phyloP scores from a whole-genome alignment of 2,888 invertebrate species.

The Diaperis boleti region DNA sequence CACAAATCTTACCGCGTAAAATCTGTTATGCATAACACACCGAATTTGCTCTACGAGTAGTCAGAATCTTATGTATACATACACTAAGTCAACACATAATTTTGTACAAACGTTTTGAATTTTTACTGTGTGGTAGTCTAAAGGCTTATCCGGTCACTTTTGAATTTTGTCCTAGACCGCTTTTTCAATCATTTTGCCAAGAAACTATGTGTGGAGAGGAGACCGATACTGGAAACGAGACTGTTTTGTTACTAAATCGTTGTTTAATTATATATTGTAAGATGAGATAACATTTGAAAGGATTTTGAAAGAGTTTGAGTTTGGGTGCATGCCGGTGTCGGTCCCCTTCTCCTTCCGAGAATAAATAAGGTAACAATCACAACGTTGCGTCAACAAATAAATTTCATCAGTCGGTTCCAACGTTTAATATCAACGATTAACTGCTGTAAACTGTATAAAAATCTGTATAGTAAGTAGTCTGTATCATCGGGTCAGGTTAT shows the following conservation, averaged over 20 bases:
- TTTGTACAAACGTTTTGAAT: slow-evolving; percentile 54
- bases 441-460: slow-evolving; percentile 48
- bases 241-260: too few relatives aligned
- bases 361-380: slow-evolving; percentile 35
- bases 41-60: slow-evolving; percentile 50
- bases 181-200: slow-evolving; percentile 61
- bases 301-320: too few relatives aligned
- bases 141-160: slow-evolving; percentile 50
- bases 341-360: slow-evolving; percentile 9
- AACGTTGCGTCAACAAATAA: slow-evolving; percentile 46
- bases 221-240: too few relatives aligned
- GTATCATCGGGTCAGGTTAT: slow-evolving; percentile 47
- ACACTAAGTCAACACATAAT: slow-evolving; percentile 56
- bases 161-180: slow-evolving; percentile 55
- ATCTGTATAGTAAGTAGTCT: slow-evolving; percentile 45
- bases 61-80: slow-evolving; percentile 46
- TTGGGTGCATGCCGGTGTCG: neutral
- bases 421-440: slow-evolving; percentile 50
- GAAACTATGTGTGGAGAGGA: too few relatives aligned
- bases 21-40: slow-evolving; percentile 44
- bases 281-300: too few relatives aligned
- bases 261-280: too few relatives aligned
- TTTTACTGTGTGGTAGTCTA: slow-evolving; percentile 43
- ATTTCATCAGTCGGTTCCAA: slow-evolving; percentile 60
- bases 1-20: slow-evolving; percentile 51